Conservation (phyloP, 1,140 invertebrate genomes). For the Trichoplusia ni region DNA sequence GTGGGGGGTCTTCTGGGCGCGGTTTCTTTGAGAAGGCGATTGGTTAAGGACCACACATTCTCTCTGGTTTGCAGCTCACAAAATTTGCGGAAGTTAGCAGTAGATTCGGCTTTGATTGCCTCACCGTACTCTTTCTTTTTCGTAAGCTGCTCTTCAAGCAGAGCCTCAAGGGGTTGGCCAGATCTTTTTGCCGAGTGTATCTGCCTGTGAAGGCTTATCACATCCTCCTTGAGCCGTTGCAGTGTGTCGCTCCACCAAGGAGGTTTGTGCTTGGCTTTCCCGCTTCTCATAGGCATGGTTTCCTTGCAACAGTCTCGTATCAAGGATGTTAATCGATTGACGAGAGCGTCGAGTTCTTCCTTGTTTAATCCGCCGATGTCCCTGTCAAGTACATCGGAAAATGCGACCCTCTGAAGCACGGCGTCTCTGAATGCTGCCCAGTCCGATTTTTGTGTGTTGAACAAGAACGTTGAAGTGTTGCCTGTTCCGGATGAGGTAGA, state of each 20-base stretch:
- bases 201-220: not conserved
- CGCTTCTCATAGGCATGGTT: not conserved
- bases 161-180: not conserved
- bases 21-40: slow-evolving; percentile 28
- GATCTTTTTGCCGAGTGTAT: not conserved
- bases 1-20: slow-evolving; percentile 8
- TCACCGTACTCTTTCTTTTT: not conserved
- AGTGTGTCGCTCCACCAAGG: slow-evolving; percentile 22
- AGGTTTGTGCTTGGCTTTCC: not conserved
- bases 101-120: slow-evolving; percentile 10
- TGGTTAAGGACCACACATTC: slow-evolving; percentile 39
- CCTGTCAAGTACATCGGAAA: not conserved
- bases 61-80: slow-evolving; percentile 35
- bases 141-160: not conserved
- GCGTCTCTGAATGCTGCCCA: slow-evolving; percentile 1
- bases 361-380: not conserved
- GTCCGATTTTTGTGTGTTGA: not conserved
- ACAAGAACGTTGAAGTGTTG: not conserved
- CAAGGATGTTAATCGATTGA: not conserved
- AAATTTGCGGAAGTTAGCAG: slow-evolving; percentile 34
- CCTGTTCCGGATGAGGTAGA: not conserved
- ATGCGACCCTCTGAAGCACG: not conserved
- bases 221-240: not conserved
- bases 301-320: slow-evolving; percentile 1
- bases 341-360: not conserved